These are phyloP conservation scores for Epiblema foenella DNA, from an alignment of 2,888 invertebrate species.

Conservation along the genomic window DNA sequence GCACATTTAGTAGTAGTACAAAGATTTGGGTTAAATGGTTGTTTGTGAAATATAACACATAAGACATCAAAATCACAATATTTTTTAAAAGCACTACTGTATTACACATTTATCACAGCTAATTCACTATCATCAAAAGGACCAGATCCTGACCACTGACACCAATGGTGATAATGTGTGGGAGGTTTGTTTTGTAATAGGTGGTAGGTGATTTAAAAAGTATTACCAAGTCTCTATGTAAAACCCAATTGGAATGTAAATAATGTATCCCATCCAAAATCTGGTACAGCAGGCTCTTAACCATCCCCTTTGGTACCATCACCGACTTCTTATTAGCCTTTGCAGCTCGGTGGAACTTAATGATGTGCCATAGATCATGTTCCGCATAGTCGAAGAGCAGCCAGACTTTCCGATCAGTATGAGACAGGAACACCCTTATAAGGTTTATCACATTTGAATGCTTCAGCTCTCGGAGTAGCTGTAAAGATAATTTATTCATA, in stretches of 20 bases:
- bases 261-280: slow-evolving; percentile 99
- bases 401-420: slow-evolving; percentile 98
- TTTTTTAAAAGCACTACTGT: no score
- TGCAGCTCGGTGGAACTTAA: slow-evolving; percentile 98
- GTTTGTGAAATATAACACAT: no score
- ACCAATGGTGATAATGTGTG: no score
- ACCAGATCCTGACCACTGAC: no score
- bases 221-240: slow-evolving; percentile 97
- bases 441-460: slow-evolving; percentile 98
- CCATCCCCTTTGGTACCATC: slow-evolving; percentile 98
- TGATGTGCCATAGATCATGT: slow-evolving; percentile 99
- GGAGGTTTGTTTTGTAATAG: no score
- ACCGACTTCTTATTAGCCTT: slow-evolving; percentile 99
- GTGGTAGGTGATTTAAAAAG: no score
- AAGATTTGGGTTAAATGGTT: no score
- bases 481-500: slow-evolving; percentile 58
- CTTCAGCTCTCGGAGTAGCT: slow-evolving; percentile 97
- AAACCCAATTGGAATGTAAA: slow-evolving; percentile 99
- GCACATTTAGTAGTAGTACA: no score
- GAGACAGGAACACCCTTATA: slow-evolving; percentile 98
- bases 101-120: no score
- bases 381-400: slow-evolving; percentile 99
- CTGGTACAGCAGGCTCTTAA: slow-evolving; percentile 98
- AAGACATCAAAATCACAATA: no score
- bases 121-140: no score